Evolutionary conservation across 2,113 vertebrate species (phyloP), one percentile per base, ranked within the genome.

Genomic region (Ctenodactylus gundi): DNA sequence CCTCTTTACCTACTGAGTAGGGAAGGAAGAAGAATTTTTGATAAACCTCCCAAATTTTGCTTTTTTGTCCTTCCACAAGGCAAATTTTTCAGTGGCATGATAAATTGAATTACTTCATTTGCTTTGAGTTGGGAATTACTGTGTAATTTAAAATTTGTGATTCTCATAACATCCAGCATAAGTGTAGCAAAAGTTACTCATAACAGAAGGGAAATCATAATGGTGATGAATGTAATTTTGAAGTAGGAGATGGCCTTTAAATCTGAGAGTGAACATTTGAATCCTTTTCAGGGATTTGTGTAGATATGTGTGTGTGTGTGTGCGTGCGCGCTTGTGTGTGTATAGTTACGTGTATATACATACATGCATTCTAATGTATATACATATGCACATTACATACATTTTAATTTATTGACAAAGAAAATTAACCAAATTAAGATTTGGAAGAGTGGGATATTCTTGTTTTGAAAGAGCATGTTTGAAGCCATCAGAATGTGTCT

Each of bases 331-430:
- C 46, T 49, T 83, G 53, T 86, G 51, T 94, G 39, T 95, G 44
- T 96, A 70, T 96, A 85, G 76, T 5, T 96, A 57, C 29, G 21
- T 96, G 88, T 96, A 80, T 97, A 81, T 89, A 93, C 83, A 93
- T 89, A 89, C 76, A 92, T 86, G 78, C 92, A 96, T 92, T 95
- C 95, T 89, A 75, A 95, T 97, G 95, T 97, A 95, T 96, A 91
- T 95, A 95, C 88, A 97, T 90, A 91, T 95, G 89, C 88, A 94
- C 97, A 97, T 97, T 93, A 68, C 93, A 67, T 96, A 85, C 91
- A 96, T 97, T 96, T 97, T 97, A 95, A 97, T 96, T 98, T 98
- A 97, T 97, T 97, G 94, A 98, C 90, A 96, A 95, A 89, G 72
- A 91, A 91, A 60, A 73, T 70, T 95, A 96, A 94, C 92, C 87